Evolutionary conservation across 2,113 vertebrate genomes (phyloP).

Genomic region (Chlorocebus sabaeus): DNA sequence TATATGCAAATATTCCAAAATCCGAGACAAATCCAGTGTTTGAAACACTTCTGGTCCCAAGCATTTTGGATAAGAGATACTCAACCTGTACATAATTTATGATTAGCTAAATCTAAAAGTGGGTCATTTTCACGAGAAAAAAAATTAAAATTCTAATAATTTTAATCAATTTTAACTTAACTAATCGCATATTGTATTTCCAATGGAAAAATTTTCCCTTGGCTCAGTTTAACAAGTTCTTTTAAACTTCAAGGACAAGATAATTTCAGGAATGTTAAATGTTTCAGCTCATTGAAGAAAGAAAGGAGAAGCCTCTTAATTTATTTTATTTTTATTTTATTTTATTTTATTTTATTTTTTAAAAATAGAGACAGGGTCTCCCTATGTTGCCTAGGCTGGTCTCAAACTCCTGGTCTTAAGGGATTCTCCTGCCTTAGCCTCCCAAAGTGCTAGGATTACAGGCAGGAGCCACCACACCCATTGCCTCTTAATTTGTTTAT

Average conservation of each 20-base stretch:
- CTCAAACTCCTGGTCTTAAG: too few relatives aligned
- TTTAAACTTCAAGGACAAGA: background rate
- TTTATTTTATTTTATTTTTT: too few relatives aligned
- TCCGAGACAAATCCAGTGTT: background rate
- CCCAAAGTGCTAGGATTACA: too few relatives aligned
- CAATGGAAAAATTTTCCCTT: background rate
- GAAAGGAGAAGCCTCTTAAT: background rate
- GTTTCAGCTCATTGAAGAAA: background rate
- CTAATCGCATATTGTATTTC: background rate
- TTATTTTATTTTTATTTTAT: background rate
- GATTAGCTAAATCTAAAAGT: slow-evolving; percentile 10
- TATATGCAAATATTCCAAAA: background rate
- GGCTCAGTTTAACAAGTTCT: background rate
- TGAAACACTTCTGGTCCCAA: background rate
- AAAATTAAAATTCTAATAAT: background rate
- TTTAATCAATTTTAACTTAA: slow-evolving; percentile 26
- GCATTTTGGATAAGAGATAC: background rate
- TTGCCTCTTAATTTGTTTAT: background rate
- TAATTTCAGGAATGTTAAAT: background rate
- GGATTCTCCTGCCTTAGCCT: too few relatives aligned
- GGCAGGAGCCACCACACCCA: too few relatives aligned
- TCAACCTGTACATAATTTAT: background rate
- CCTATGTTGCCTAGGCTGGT: too few relatives aligned
- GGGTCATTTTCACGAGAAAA: background rate
- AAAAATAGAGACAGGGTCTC: too few relatives aligned